These are phyloP conservation scores for Cryptocheilus praepositus DNA, from an alignment of 2,888 invertebrate species.

Conservation along the genomic window DNA sequence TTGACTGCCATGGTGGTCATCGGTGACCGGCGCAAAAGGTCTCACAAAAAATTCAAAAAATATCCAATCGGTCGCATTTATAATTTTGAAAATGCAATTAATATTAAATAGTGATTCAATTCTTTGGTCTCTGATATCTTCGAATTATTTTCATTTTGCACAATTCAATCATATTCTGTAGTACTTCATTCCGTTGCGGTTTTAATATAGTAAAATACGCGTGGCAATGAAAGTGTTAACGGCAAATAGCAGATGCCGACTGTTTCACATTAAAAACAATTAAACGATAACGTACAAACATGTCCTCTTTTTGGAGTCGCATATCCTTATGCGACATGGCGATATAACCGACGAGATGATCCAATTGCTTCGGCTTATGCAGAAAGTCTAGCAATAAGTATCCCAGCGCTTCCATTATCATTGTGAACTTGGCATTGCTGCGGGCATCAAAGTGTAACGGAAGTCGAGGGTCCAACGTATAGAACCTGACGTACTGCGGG, in stretches of 20 bases:
- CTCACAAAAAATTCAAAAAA: no score
- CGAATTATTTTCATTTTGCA: no score
- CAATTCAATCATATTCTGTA: no score
- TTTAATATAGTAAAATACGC: no score
- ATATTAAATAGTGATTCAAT: no score
- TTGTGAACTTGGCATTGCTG: conserved; percentile 52
- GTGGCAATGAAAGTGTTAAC: no score
- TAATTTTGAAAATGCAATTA: no score
- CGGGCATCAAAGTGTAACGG: conserved; percentile 51
- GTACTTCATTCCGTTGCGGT: no score
- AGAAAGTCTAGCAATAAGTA: conserved; percentile 59
- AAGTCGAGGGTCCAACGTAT: conserved; percentile 45
- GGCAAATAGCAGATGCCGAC: not conserved
- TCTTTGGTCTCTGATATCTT: no score
- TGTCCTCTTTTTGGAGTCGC: conserved; percentile 51
- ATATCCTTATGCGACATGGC: conserved; percentile 66
- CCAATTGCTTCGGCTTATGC: conserved; percentile 53
- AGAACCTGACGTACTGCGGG: conserved; percentile 60
- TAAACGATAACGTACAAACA: conserved; percentile 43
- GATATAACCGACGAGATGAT: conserved; percentile 56
- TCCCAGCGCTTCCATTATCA: conserved; percentile 59
- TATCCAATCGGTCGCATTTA: no score
- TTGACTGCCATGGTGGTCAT: no score
- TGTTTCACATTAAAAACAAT: conserved; percentile 1
- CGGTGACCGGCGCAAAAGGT: no score